Evolutionary conservation across 2,113 vertebrate genomes (phyloP).

Genomic region (Oplegnathus fasciatus): DNA sequence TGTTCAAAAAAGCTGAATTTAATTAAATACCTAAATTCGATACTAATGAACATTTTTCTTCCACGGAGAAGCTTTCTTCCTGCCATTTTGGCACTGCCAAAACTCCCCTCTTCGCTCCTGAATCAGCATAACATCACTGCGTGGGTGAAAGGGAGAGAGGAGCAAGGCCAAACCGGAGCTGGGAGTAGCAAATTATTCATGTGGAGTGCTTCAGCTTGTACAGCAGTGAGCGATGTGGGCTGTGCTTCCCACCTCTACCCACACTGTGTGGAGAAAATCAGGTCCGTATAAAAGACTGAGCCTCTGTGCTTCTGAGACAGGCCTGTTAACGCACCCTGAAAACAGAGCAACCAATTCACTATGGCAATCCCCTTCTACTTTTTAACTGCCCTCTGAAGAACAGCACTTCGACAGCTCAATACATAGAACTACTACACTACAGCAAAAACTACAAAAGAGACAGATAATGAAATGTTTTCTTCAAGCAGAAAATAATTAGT

Average conservation of each 20-base stretch:
- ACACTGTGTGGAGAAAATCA: constrained; percentile 64
- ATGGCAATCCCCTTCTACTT: constrained; percentile 27
- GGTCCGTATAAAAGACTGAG: constrained; percentile 43
- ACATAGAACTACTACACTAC: constrained; percentile 12
- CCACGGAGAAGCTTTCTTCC: constrained; percentile 32
- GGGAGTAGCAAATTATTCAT: constrained; percentile 79
- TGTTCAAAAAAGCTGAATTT: background rate
- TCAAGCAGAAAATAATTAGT: constrained; percentile 11
- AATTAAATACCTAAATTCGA: constrained; percentile 32
- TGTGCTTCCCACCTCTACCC: constrained; percentile 66
- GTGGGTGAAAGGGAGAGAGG: constrained; percentile 67
- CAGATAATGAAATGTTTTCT: constrained; percentile 1
- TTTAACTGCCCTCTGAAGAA: constrained; percentile 21
- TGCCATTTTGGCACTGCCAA: constrained; percentile 62
- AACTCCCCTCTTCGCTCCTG: constrained; percentile 60
- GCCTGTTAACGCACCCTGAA: constrained; percentile 49
- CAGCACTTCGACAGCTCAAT: constrained; percentile 20
- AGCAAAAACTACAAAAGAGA: constrained; percentile 34
- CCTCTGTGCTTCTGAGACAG: constrained; percentile 40
- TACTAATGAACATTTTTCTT: constrained; percentile 37
- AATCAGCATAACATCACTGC: constrained; percentile 72
- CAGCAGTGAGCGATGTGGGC: constrained; percentile 59
- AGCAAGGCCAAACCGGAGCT: constrained; percentile 69
- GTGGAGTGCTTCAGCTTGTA: constrained; percentile 74
- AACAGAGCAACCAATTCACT: constrained; percentile 43